A percentile compares a stretch with the other conserved stretches of the same genome.
Conservation (phyloP, 2,113 vertebrate species). For the Muntiacus muntjak region DNA sequence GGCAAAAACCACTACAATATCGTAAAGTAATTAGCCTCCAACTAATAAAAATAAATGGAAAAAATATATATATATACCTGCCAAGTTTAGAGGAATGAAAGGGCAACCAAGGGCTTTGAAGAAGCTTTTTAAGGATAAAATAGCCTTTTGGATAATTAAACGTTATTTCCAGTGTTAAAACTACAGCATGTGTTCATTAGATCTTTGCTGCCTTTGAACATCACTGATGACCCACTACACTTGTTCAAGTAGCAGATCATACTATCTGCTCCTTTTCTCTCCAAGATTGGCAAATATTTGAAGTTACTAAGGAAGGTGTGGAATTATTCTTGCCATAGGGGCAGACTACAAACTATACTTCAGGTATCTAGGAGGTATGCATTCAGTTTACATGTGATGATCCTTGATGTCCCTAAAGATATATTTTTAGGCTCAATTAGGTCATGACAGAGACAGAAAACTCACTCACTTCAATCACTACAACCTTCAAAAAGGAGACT, state of each 20-base stretch:
- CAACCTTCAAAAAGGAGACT: constrained; percentile 31
- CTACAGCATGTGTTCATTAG: background rate
- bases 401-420: background rate
- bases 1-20: too few species aligned
- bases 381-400: background rate
- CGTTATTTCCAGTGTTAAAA: background rate
- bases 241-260: background rate
- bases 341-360: background rate
- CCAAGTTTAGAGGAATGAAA: background rate
- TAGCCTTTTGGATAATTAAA: background rate
- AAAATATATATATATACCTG: background rate
- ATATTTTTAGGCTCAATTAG: background rate
- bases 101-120: background rate
- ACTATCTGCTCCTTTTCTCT: background rate
- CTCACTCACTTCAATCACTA: constrained; percentile 5
- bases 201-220: constrained; percentile 16
- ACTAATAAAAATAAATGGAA: too few species aligned
- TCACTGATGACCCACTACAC: background rate
- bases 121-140: background rate
- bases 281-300: constrained; percentile 8
- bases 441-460: background rate
- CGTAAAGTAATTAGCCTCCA: too few species aligned
- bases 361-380: background rate
- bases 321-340: constrained; percentile 13
- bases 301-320: background rate